Evolutionary conservation across 2,113 vertebrate species (phyloP).

Genomic region (Bombycilla garrulus): DNA sequence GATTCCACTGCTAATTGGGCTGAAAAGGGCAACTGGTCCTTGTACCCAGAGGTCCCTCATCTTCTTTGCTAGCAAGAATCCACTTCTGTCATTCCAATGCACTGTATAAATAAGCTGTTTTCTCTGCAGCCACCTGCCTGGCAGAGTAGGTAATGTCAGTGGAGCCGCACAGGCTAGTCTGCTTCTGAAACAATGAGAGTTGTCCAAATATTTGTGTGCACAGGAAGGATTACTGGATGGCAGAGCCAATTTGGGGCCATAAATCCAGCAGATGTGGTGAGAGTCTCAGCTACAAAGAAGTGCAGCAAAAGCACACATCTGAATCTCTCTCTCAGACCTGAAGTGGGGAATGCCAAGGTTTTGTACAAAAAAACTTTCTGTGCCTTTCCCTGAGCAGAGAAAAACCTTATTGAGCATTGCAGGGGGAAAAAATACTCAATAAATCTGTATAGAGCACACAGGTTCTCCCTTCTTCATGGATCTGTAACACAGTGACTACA

Average conservation of each 20-base stretch:
- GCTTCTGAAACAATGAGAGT: constrained; percentile 19
- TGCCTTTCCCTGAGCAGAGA: background rate
- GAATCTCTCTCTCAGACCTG: background rate
- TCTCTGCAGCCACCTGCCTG: constrained; percentile 55
- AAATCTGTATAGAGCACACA: background rate
- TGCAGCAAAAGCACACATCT: background rate
- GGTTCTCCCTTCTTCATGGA: background rate
- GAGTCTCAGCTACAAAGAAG: background rate
- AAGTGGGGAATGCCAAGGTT: background rate
- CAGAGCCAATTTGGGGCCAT: background rate
- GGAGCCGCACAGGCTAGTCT: background rate
- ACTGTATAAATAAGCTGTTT: constrained; percentile 37
- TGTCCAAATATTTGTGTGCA: background rate
- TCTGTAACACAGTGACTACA: background rate
- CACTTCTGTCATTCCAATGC: background rate
- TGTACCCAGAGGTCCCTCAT: background rate
- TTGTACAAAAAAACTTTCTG: background rate
- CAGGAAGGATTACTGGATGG: background rate
- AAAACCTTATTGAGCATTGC: background rate
- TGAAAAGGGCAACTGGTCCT: background rate
- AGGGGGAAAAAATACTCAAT: background rate
- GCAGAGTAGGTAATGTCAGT: constrained; percentile 43
- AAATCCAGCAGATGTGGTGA: background rate
- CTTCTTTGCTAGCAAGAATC: background rate
- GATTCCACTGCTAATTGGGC: background rate